A percentile compares a stretch with the other conserved stretches of the same genome.
Evolutionary conservation across 2,113 vertebrate genomes (phyloP).

Genomic region (Raphicerus campestris): DNA sequence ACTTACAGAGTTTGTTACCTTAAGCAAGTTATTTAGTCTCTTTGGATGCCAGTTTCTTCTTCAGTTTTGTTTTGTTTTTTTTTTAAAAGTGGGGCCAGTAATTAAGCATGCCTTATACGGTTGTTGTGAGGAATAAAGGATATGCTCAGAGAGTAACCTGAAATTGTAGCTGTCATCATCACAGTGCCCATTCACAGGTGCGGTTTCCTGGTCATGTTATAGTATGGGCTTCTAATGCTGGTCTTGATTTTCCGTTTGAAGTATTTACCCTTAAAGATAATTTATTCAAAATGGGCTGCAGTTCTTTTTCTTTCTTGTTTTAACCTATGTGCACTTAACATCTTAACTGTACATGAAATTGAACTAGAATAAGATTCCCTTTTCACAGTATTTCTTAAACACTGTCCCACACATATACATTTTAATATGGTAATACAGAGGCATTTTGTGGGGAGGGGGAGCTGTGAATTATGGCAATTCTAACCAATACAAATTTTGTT

Average conservation of each 20-base stretch:
- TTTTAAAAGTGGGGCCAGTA: not conserved
- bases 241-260: constrained; percentile 32
- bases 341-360: not conserved
- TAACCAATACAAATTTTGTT: constrained; percentile 77
- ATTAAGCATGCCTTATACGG: not conserved
- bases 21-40: not conserved
- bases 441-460: not conserved
- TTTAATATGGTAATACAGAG: constrained; percentile 9
- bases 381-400: constrained; percentile 28
- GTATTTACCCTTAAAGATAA: not conserved
- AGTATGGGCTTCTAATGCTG: not conserved
- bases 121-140: not conserved
- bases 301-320: not conserved
- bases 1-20: not conserved
- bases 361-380: not conserved
- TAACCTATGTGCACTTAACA: not conserved
- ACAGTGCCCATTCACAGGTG: not conserved
- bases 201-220: not conserved
- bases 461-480: constrained; percentile 68
- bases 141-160: not conserved
- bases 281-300: not conserved
- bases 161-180: not conserved
- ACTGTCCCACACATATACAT: not conserved
- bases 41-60: constrained; percentile 11
- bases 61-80: not conserved